Evolutionary conservation across 2,797 vertebrate genomes (phyloP), one percentile per base, ranked within the genome.

Genomic region (Denticeps clupeoides): DNA sequence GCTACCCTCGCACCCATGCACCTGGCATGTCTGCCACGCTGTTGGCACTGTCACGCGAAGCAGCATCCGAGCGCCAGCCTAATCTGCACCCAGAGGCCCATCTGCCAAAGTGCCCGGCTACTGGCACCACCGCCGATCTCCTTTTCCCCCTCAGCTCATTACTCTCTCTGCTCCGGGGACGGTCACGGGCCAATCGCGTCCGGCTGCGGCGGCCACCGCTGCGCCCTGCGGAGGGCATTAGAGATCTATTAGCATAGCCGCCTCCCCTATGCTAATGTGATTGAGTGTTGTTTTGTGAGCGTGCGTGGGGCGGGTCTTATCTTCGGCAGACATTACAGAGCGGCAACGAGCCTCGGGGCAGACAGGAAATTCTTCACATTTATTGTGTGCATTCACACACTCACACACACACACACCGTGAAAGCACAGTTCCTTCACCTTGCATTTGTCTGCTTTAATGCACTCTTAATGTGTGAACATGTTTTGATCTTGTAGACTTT

Each of bases 231-330:
- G 77, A 80, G 64, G 67, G 71, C 73, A 41, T 78, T 69, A 59
- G 61, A 74, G 78, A 80, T 75, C 74, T 69, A 80, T 80, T 77
- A 78, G 70, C 69, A 65, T 66, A 62, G 71, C 68, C 68, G 58
- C 64, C 70, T 63, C 65, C 71, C 74, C 70, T 69, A 66, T 67
- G 61, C 71, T 74, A 72, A 79, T 75, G 66, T 72, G 71, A 79
- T 80, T 77, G 73, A 74, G 47, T 38, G 22, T 24, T 40, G 7
- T 43, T 40, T 53, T 45, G 44, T 44, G 6, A 18, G 33, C 37
- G 32, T 19, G 33, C 19, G 15, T 9, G 15, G 4, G 33, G n/a
- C n/a, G n/a, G n/a, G n/a, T n/a, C n/a, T n/a, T n/a, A n/a, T n/a
- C n/a, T n/a, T n/a, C n/a, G n/a, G n/a, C n/a, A n/a, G n/a, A n/a